Evolutionary conservation across 2,888 invertebrate species (phyloP).

Genomic region (Tolmerus cingulatus): DNA sequence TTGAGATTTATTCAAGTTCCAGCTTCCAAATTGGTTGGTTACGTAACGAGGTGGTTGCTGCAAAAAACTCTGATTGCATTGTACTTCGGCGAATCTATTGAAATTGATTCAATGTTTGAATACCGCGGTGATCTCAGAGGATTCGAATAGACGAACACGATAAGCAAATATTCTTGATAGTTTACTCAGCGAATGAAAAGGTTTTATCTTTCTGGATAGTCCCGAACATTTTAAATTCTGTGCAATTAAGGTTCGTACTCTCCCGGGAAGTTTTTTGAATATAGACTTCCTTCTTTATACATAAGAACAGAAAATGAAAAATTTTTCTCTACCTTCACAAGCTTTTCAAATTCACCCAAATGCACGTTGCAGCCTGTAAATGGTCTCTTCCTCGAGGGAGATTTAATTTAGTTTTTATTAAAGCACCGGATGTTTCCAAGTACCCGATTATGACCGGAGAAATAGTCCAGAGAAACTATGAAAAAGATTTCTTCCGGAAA

Average conservation of each 20-base stretch:
- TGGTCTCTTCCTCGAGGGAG: background rate
- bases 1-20: background rate
- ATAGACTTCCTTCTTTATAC: background rate
- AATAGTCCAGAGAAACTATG: background rate
- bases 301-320: background rate
- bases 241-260: background rate
- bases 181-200: background rate
- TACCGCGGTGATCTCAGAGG: background rate
- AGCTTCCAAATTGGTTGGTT: background rate
- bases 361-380: background rate
- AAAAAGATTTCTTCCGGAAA: background rate
- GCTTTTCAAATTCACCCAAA: background rate
- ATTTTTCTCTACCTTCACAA: background rate
- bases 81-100: background rate
- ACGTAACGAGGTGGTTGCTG: background rate
- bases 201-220: background rate
- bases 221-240: too few species aligned
- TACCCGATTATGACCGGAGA: background rate
- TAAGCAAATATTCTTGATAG: background rate
- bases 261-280: background rate
- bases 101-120: background rate
- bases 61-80: background rate
- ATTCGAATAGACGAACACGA: background rate
- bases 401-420: background rate
- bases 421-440: background rate